These are phyloP conservation scores for Gouania willdenowi DNA, from an alignment of 2,797 vertebrate species.

Conservation along the genomic window DNA sequence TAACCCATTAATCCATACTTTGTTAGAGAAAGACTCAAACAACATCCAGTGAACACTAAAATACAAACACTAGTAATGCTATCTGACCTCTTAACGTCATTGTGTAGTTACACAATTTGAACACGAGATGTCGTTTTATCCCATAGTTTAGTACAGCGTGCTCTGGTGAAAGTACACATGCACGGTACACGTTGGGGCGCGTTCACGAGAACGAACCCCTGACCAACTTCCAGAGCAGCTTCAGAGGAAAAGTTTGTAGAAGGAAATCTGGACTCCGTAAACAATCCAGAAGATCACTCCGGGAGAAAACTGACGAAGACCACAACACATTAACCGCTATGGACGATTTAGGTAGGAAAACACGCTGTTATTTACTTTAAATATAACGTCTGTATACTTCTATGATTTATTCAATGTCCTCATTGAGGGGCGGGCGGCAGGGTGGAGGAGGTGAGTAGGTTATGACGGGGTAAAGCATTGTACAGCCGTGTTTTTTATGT, in stretches of 20 bases:
- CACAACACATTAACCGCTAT: conserved; percentile 41
- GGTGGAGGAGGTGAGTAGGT: conserved; percentile 37
- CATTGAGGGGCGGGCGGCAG: conserved; percentile 33
- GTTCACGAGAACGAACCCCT: conserved; percentile 33
- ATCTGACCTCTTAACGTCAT: too few relatives aligned
- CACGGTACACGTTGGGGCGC: conserved; percentile 51
- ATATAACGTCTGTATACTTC: too few relatives aligned
- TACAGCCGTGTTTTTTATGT: conserved; percentile 13
- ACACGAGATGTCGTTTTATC: conserved; percentile 48
- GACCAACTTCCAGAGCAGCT: conserved; percentile 38
- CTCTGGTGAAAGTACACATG: conserved; percentile 32
- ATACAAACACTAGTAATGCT: too few relatives aligned
- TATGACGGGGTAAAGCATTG: conserved; percentile 19
- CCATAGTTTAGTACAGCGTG: too few relatives aligned
- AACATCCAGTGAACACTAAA: too few relatives aligned
- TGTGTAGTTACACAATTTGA: background rate
- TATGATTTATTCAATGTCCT: too few relatives aligned
- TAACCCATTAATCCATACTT: too few relatives aligned
- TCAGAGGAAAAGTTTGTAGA: conserved; percentile 40
- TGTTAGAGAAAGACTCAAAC: too few relatives aligned
- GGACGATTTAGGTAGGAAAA: conserved; percentile 72
- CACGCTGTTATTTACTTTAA: background rate
- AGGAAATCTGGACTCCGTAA: conserved; percentile 20
- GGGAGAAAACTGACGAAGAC: background rate
- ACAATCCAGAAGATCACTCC: background rate